A percentile compares a stretch with the other conserved stretches of the same genome.
Evolutionary conservation across 2,888 invertebrate genomes (phyloP).

Genomic region (Apeira syringaria): DNA sequence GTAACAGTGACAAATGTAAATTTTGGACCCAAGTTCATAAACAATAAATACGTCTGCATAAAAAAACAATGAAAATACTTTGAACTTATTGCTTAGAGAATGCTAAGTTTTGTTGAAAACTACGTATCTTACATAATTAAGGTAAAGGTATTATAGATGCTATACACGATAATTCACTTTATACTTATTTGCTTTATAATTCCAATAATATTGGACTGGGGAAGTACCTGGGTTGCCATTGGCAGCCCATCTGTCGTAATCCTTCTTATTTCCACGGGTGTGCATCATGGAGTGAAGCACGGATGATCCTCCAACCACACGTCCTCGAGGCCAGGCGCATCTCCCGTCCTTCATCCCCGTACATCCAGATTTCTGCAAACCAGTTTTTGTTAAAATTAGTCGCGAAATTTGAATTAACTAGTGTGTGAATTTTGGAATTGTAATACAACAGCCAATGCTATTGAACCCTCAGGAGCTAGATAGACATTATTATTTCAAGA

Average conservation of each 20-base stretch:
- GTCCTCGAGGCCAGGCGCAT: slow-evolving; percentile 93
- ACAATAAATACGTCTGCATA: neutral
- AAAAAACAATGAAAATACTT: neutral
- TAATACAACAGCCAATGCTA: too few relatives aligned
- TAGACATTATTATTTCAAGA: too few relatives aligned
- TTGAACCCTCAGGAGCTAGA: too few relatives aligned
- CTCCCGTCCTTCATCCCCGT: slow-evolving; percentile 89
- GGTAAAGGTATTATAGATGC: too few relatives aligned
- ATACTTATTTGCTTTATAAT: neutral
- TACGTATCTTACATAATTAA: too few relatives aligned
- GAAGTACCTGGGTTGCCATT: slow-evolving; percentile 75
- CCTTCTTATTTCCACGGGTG: slow-evolving; percentile 78
- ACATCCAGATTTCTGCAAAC: slow-evolving; percentile 82
- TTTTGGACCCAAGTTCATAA: neutral
- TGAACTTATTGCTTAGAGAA: neutral
- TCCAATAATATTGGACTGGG: neutral
- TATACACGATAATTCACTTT: too few relatives aligned
- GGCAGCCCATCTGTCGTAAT: slow-evolving; percentile 82
- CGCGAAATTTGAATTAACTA: too few relatives aligned
- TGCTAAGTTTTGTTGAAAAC: too few relatives aligned
- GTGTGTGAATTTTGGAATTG: too few relatives aligned
- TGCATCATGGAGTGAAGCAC: slow-evolving; percentile 86
- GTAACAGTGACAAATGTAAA: neutral
- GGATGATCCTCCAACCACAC: slow-evolving; percentile 88
- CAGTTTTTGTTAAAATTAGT: too few relatives aligned